Conservation (phyloP, 2,888 invertebrate species). For the Stenoptilia bipunctidactyla region DNA sequence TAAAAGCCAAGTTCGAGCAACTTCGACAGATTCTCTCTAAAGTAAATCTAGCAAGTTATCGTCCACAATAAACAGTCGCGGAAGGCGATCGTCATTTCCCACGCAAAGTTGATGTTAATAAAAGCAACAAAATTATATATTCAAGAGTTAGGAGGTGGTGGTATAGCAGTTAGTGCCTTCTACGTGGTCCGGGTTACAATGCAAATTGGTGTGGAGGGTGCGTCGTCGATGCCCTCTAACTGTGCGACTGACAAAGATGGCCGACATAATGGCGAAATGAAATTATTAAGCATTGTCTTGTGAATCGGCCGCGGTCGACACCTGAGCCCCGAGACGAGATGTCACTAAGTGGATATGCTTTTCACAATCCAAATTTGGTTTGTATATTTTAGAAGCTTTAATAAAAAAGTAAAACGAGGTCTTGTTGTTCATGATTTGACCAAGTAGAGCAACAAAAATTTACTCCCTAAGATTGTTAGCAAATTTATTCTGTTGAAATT, state of each 20-base stretch:
- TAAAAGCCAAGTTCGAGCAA: conserved; percentile 47
- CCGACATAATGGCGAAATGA: conserved; percentile 69
- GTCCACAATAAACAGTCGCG: conserved; percentile 65
- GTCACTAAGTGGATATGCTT: conserved; percentile 46
- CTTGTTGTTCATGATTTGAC: no score
- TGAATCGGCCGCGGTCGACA: conserved; percentile 70
- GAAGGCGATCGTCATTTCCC: conserved; percentile 68
- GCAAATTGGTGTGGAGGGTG: conserved; percentile 69
- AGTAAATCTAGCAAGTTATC: conserved; percentile 69
- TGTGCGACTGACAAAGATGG: conserved; percentile 69
- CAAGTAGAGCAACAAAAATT: no score
- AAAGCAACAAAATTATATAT: conserved; percentile 72
- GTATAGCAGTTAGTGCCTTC: conserved; percentile 62
- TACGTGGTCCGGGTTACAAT: conserved; percentile 71
- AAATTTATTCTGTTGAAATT: no score
- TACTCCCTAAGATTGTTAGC: no score
- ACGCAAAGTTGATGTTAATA: conserved; percentile 69
- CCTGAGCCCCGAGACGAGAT: conserved; percentile 52
- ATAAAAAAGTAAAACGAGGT: no score
- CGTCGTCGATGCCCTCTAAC: conserved; percentile 61
- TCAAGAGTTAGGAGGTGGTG: conserved; percentile 70
- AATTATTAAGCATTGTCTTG: conserved; percentile 72
- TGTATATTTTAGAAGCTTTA: no score
- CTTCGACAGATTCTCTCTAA: conserved; percentile 63
- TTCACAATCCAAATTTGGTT: conserved; percentile 14